These are phyloP conservation scores for Nesoenas mayeri DNA, from an alignment of 2,113 vertebrate genomes.

Conservation along the genomic window DNA sequence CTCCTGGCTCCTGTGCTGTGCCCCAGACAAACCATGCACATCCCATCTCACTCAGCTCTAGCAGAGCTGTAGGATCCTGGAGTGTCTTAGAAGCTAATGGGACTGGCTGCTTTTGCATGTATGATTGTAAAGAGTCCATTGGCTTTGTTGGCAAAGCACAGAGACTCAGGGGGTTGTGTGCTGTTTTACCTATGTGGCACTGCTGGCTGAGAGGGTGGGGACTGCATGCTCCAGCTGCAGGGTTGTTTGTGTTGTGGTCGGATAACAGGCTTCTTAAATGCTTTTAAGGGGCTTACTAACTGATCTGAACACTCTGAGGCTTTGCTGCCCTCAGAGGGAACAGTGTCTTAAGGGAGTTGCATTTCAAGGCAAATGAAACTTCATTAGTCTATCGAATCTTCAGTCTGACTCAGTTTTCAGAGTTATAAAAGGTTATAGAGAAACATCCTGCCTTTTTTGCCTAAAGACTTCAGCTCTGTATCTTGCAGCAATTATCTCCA, in stretches of 20 bases:
- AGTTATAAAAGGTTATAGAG: background rate
- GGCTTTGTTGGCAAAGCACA: background rate
- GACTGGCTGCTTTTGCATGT: background rate
- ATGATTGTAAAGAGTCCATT: background rate
- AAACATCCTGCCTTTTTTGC: background rate
- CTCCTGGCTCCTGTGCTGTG: background rate
- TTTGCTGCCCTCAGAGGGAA: background rate
- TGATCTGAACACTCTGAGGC: background rate
- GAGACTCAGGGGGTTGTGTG: background rate
- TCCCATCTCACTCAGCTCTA: background rate
- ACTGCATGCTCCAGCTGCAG: background rate
- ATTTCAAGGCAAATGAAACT: background rate
- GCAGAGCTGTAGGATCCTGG: background rate
- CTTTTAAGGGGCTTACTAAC: background rate
- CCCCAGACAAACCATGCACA: background rate
- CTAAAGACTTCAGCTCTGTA: background rate
- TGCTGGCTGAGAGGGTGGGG: background rate
- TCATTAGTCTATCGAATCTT: background rate
- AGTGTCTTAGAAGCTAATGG: background rate
- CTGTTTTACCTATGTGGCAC: background rate
- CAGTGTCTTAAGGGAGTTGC: background rate
- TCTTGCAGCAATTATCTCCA: background rate
- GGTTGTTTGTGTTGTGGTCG: background rate
- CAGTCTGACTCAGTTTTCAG: background rate
- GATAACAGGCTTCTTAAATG: background rate